Conservation (phyloP, 2,113 vertebrate genomes). For the Ceyx cyanopectus region DNA sequence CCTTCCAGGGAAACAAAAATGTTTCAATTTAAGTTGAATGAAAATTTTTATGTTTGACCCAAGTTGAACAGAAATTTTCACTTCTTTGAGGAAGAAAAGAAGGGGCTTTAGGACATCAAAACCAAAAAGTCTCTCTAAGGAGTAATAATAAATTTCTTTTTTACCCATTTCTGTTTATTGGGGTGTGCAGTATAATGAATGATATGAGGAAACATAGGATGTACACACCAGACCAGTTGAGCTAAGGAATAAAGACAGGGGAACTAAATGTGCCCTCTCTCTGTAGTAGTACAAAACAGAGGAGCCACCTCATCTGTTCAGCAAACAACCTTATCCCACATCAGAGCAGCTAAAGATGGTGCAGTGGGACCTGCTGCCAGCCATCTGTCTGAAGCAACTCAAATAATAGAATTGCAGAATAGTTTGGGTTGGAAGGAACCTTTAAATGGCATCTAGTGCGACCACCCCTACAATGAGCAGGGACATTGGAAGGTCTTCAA, state of each 20-base stretch:
- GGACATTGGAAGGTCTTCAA: neutral
- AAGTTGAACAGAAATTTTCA: neutral
- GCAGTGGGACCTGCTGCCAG: neutral
- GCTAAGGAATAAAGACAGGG: neutral
- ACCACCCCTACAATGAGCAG: accelerated
- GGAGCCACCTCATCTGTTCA: neutral
- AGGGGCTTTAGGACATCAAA: neutral
- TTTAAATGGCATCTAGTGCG: neutral
- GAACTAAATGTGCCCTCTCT: neutral
- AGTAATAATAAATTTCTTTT: neutral
- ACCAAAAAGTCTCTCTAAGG: neutral
- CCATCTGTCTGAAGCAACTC: neutral
- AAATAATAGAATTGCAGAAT: neutral
- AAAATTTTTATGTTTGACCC: neutral
- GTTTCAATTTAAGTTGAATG: neutral
- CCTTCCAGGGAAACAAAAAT: neutral
- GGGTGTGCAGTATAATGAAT: neutral
- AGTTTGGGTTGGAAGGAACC: neutral
- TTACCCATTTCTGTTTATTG: neutral
- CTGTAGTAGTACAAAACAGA: neutral
- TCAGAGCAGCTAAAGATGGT: neutral
- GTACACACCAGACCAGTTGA: neutral
- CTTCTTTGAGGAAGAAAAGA: neutral
- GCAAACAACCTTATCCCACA: neutral
- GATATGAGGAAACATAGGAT: neutral